Evolutionary conservation across 2,797 vertebrate species (phyloP), one percentile per base, ranked within the genome.

Genomic region (Neomorphus geoffroyi): DNA sequence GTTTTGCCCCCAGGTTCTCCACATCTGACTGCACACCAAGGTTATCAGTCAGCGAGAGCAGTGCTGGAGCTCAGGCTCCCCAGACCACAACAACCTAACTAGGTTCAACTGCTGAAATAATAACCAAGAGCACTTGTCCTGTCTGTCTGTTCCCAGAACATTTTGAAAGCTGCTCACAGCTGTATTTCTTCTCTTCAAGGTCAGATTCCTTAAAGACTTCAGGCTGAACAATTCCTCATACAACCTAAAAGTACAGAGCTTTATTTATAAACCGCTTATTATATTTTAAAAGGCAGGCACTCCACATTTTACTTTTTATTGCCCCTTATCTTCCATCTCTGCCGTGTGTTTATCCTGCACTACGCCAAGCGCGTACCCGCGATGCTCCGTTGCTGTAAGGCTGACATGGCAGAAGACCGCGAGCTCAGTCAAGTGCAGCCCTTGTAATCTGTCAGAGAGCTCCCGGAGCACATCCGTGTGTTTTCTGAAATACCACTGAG

Each of bases 211-310:
- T 61, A 75, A 54, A 53, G 86, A 65, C 64, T 72, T 64, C 30
- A 33, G 67, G 74, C 54, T 79, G 84, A 89, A 80, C n/a, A 70
- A 61, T 92, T 88, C 82, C 32, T 21, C 77, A 73, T 41, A 60
- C 58, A 69, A 75, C 80, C 92, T 72, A 90, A 94, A 97, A 94
- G 83, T 37, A 91, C 18, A 26, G 32, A 73, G 51, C 80, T 90
- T 94, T 90, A 90, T 92, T 96, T 94, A 94, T 84, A 87, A 93
- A 92, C 88, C 3, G 1, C 69, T 61, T 93, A 88, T 95, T 92
- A 67, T 69, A 85, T 95, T 93, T 92, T 86, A 95, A 93, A 97
- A 96, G 93, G 86, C 90, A 91, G 66, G 53, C 51, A 19, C 90
- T 82, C 54, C 54, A 32, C 84, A 72, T 91, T 94, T 81, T 73